A percentile compares a stretch with the other conserved stretches of the same genome.
These are phyloP conservation scores for Hesperophylax magnus DNA, from an alignment of 1,140 invertebrate species.

Conservation along the genomic window DNA sequence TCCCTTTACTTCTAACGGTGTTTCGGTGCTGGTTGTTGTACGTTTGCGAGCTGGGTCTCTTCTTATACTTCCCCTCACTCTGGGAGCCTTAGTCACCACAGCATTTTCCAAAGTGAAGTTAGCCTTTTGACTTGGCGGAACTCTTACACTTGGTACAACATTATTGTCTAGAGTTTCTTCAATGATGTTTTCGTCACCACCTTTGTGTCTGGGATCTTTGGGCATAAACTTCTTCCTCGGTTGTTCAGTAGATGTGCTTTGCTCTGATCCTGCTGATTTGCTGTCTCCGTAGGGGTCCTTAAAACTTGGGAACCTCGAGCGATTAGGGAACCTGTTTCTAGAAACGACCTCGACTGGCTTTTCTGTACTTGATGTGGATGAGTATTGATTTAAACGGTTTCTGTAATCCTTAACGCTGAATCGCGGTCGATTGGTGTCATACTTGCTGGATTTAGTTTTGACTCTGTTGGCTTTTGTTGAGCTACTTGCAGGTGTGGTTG, in stretches of 20 bases:
- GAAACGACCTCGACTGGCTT: constrained; percentile 61
- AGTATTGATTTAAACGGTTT: constrained; percentile 66
- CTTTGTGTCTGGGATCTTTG: constrained; percentile 67
- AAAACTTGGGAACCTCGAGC: constrained; percentile 61
- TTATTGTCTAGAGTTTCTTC: constrained; percentile 56
- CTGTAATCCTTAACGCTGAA: constrained; percentile 76
- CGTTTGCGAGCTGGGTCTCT: constrained; percentile 58
- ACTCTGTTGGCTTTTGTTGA: constrained; percentile 59
- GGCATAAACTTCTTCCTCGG: constrained; percentile 66
- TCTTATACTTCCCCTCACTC: constrained; percentile 45
- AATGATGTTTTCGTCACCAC: constrained; percentile 58
- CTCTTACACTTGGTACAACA: constrained; percentile 4
- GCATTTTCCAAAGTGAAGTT: constrained; percentile 42
- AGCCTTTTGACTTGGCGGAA: constrained; percentile 3
- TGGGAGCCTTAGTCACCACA: constrained; percentile 42
- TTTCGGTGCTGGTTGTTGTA: constrained; percentile 53
- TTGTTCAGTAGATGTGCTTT: constrained; percentile 64
- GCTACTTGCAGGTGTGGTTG: constrained; percentile 59
- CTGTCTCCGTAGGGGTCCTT: constrained; percentile 60
- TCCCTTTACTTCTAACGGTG: constrained; percentile 37
- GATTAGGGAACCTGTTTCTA: constrained; percentile 65
- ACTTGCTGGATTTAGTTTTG: constrained; percentile 64
- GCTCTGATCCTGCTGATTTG: constrained; percentile 56
- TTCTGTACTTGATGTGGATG: constrained; percentile 69
- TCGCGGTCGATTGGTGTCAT: constrained; percentile 67